These are phyloP conservation scores for Nycteola revayana DNA, from an alignment of 2,888 invertebrate species.

Conservation along the genomic window DNA sequence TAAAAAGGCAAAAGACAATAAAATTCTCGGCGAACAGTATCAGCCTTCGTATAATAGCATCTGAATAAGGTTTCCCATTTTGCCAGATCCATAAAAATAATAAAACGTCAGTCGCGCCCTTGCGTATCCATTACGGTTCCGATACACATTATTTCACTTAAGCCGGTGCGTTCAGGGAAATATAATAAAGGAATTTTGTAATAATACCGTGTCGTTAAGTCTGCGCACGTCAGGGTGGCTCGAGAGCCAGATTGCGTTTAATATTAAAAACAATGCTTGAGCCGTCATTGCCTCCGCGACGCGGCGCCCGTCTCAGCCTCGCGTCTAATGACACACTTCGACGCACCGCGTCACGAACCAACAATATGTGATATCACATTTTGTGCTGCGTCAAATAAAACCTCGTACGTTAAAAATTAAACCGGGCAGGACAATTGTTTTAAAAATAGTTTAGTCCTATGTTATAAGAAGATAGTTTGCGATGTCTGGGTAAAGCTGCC, in stretches of 20 bases:
- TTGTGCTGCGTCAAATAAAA: too few relatives aligned
- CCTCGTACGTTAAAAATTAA: too few relatives aligned
- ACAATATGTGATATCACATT: too few relatives aligned
- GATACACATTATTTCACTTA: conserved; percentile 41
- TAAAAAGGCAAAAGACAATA: too few relatives aligned
- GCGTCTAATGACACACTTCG: too few relatives aligned
- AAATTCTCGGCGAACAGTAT: too few relatives aligned
- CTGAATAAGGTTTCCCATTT: conserved; percentile 17
- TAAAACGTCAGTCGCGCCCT: conserved; percentile 27
- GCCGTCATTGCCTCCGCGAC: conserved; percentile 1
- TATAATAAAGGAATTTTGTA: conserved; percentile 38
- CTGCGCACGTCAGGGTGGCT: conserved; percentile 37
- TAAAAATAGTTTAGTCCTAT: too few relatives aligned
- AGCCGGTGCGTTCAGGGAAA: conserved; percentile 35
- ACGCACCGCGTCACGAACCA: too few relatives aligned
- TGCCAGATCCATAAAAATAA: conserved; percentile 32
- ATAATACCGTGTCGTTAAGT: conserved; percentile 36
- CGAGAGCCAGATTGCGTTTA: conserved; percentile 37
- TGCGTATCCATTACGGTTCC: conserved; percentile 34
- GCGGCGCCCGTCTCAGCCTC: background rate
- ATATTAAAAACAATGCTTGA: conserved; percentile 42
- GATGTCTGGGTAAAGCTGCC: too few relatives aligned
- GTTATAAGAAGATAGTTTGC: too few relatives aligned
- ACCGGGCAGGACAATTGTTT: too few relatives aligned
- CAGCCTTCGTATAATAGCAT: conserved; percentile 5